Percentiles rank a stretch among this genome's conserved stretches.
Conservation (phyloP, 2,888 invertebrate genomes). For the Oscheius sp. region DNA sequence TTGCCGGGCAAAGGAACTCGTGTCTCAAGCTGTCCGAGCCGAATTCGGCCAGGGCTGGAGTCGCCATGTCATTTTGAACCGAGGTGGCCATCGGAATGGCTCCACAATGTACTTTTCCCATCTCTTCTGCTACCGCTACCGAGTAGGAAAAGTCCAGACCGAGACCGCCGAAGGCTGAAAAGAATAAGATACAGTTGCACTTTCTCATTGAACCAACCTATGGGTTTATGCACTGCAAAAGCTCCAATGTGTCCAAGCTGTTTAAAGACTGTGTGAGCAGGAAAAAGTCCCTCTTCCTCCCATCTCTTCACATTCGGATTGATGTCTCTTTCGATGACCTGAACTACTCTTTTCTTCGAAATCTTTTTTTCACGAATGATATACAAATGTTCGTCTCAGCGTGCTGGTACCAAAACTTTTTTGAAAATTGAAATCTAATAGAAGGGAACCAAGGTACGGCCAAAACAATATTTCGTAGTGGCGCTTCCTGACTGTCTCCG, state of each 20-base stretch:
- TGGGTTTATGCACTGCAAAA: constrained; percentile 77
- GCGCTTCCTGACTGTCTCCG: no score
- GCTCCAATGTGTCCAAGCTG: constrained; percentile 77
- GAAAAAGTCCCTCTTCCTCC: constrained; percentile 76
- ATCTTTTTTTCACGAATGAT: neutral
- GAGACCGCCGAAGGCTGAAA: constrained; percentile 77
- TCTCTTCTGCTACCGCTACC: constrained; percentile 77
- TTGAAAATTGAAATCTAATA: no score
- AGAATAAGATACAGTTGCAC: neutral
- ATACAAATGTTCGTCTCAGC: neutral
- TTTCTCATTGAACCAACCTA: constrained; percentile 68
- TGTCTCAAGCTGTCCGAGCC: constrained; percentile 75
- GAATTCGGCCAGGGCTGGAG: constrained; percentile 76
- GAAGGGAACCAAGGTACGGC: no score
- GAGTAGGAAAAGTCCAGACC: constrained; percentile 78
- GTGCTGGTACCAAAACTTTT: no score
- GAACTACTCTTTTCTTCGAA: neutral
- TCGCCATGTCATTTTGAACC: constrained; percentile 78
- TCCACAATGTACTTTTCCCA: constrained; percentile 77
- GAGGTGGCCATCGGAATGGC: constrained; percentile 77
- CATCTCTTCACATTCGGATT: constrained; percentile 78
- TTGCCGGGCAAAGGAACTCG: constrained; percentile 76
- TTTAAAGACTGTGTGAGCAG: constrained; percentile 77
- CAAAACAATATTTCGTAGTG: no score
- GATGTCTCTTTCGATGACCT: constrained; percentile 74